Base-by-base conservation (phyloP, 2,888 invertebrate genomes). In the Nomada fabriciana region DNA sequence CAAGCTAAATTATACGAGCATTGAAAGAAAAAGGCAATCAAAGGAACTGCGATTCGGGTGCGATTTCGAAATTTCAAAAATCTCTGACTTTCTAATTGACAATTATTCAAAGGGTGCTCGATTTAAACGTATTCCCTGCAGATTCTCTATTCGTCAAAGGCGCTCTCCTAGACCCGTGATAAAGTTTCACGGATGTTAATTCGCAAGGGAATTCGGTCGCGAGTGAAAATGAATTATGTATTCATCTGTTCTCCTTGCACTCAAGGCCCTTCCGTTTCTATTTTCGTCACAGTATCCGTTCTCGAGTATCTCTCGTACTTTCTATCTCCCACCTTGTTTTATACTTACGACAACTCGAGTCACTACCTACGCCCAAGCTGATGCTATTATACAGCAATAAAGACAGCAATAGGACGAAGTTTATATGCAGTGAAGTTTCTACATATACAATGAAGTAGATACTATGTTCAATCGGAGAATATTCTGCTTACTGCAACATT, bases 151-250 rank as follows among this genome's bases (percentile, higher is more conserved):
- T 25, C 53, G 42, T 61, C 53, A 20, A 7, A 23, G 0, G 42
- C 18, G 9, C 50, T 25, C 52, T 10, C 11, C 47, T 13, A 15
- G 47, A 13, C 13, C 3, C 47, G 29, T 29, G 42, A 43, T 43
- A 18, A 25, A 75, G 20, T 61, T 53, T 2, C 20, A 11, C 20
- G 43, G 53, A 63, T 18, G 72, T 72, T 73, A 64, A 43, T 47
- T 64, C 53, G 60, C 53, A 9, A 47, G 69, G 53, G 43, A 75
- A 69, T 61, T 69, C 18, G 43, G 43, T 29, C 69, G 42, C 61
- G 52, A 4, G 60, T 75, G 43, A 52, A 53, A 61, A 69, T 69
- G 75, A 75, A 75, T 69, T 61, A 75, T 75, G 69, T 69, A 73
- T 73, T 25, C 42, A n/a, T 18, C 13, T 36, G 67, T 7, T 15